Conservation (phyloP, 2,797 vertebrate species). For the Kryptolebias ocellatus region DNA sequence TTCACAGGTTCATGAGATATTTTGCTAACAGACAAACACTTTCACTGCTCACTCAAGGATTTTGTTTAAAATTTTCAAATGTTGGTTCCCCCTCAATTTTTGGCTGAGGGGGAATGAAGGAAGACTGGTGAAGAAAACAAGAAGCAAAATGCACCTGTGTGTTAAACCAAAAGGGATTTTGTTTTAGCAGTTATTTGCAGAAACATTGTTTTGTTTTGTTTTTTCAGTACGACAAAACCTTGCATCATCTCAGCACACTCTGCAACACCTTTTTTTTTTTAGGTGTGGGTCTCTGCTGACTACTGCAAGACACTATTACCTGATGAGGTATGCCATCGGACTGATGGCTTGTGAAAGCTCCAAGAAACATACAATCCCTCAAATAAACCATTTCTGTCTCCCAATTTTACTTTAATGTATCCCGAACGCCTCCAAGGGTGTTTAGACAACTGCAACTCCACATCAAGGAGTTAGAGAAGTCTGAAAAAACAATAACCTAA, state of each 20-base stretch:
- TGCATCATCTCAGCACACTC: not conserved
- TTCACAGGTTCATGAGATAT: too few relatives aligned
- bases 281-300: constrained; percentile 52
- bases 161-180: constrained; percentile 26
- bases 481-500: constrained; percentile 60
- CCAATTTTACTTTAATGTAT: constrained; percentile 72
- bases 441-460: constrained; percentile 33
- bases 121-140: constrained; percentile 5
- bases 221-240: constrained; percentile 31
- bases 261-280: constrained; percentile 8
- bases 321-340: constrained; percentile 62
- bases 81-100: too few relatives aligned
- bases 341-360: constrained; percentile 74
- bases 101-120: too few relatives aligned
- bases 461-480: constrained; percentile 35
- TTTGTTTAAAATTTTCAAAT: too few relatives aligned
- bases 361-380: constrained; percentile 65
- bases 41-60: too few relatives aligned
- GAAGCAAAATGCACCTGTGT: not conserved
- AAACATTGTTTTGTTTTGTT: not conserved
- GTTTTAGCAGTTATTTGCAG: constrained; percentile 3
- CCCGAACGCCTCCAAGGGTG: constrained; percentile 53
- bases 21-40: too few relatives aligned
- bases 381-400: constrained; percentile 75
- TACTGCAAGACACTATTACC: constrained; percentile 68